Conservation (phyloP, 2,797 vertebrate species). For the Pangasius djambal region DNA sequence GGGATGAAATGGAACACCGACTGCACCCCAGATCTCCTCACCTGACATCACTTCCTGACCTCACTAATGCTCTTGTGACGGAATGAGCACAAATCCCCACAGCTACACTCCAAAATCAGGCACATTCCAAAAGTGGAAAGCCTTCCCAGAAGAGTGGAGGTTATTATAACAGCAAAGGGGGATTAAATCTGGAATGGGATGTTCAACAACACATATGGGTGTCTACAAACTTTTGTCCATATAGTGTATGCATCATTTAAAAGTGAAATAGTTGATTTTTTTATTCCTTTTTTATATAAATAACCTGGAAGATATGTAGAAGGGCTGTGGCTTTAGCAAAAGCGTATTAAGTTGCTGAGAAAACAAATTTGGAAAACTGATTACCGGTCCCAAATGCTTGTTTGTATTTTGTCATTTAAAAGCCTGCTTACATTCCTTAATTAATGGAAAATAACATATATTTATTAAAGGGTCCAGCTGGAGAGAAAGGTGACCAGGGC, state of each 20-base stretch:
- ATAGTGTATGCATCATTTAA: not conserved
- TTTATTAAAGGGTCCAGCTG: conserved; percentile 84
- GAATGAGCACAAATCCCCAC: not conserved
- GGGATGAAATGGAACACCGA: not conserved
- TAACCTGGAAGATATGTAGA: not conserved
- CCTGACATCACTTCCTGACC: too few relatives aligned
- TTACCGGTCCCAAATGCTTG: not conserved
- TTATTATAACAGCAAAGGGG: not conserved
- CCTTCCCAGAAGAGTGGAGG: not conserved
- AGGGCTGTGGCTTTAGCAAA: not conserved
- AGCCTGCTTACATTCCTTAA: not conserved
- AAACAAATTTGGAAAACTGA: not conserved
- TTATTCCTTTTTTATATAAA: not conserved
- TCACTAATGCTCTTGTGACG: not conserved
- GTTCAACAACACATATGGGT: not conserved
- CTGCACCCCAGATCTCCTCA: not conserved
- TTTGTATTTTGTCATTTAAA: not conserved
- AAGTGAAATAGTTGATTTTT: not conserved
- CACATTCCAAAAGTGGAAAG: not conserved
- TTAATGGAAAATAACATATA: conserved; percentile 19
- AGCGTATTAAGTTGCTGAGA: not conserved
- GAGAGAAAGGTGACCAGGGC: conserved; percentile 95
- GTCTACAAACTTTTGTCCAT: not conserved
- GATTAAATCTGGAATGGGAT: not conserved
- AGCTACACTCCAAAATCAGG: not conserved